Conservation (phyloP, 2,113 vertebrate species). For the Bambusicola thoracicus region DNA sequence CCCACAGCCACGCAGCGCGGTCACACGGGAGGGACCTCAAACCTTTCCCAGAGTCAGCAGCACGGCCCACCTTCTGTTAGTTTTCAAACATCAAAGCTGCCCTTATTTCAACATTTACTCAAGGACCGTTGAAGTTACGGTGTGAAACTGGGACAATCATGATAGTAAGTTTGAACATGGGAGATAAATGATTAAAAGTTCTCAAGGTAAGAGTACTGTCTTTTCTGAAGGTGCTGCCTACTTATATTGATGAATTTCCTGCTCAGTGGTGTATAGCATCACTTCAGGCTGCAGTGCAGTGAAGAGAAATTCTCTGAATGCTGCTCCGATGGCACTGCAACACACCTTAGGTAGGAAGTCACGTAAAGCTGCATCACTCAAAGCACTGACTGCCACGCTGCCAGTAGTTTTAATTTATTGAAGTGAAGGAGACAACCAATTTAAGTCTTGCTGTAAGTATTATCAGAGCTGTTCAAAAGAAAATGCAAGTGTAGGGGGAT, state of each 20-base stretch:
- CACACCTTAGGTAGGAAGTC: constrained; percentile 38
- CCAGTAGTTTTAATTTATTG: constrained; percentile 19
- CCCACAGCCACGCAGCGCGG: rapidly evolving
- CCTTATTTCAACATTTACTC: constrained; percentile 37
- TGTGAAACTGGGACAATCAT: constrained; percentile 34
- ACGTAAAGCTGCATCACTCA: constrained; percentile 34
- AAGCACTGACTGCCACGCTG: neutral
- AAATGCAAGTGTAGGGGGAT: neutral
- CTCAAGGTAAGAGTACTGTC: constrained; percentile 35
- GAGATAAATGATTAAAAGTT: constrained; percentile 61
- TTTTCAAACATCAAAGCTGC: constrained; percentile 15
- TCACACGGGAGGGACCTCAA: neutral
- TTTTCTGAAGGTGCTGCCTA: constrained; percentile 32
- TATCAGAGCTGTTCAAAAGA: neutral
- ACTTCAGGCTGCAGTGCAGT: constrained; percentile 17
- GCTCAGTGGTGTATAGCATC: constrained; percentile 46
- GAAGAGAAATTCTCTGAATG: constrained; percentile 54
- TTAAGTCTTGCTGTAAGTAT: neutral
- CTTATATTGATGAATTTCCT: constrained; percentile 55
- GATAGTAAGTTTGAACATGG: constrained; percentile 20
- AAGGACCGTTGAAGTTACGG: neutral
- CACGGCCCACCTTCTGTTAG: neutral
- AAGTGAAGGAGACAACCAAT: neutral
- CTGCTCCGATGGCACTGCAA: constrained; percentile 47
- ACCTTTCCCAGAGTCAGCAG: neutral